Conservation (phyloP, 2,797 vertebrate species). For the Bucorvus abyssinicus region DNA sequence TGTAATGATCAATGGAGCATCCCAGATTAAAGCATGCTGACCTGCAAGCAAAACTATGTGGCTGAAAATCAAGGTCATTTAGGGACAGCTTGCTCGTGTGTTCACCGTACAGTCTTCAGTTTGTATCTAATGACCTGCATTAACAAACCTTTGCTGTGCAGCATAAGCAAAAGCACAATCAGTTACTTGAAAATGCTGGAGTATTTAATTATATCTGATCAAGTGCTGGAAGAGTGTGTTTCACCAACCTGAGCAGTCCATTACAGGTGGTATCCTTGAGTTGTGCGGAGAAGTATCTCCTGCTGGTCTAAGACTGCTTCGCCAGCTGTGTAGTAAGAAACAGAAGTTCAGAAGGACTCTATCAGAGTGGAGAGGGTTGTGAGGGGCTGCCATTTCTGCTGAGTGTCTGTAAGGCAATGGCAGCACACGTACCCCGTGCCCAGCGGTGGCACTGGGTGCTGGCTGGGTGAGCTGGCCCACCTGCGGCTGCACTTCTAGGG, state of each 20-base stretch:
- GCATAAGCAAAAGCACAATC: neutral
- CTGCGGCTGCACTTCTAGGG: neutral
- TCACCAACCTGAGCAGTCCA: neutral
- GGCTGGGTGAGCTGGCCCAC: neutral
- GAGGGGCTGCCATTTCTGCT: neutral
- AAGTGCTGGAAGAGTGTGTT: neutral
- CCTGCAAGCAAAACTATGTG: neutral
- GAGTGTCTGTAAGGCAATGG: neutral
- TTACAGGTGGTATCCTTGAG: neutral
- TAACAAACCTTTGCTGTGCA: neutral
- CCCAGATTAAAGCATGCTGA: neutral
- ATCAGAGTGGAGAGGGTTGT: neutral
- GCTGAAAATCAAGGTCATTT: neutral
- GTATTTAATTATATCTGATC: neutral
- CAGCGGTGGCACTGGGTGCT: neutral
- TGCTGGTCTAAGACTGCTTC: neutral
- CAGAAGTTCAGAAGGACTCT: neutral
- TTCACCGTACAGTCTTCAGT: neutral
- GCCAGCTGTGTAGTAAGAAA: neutral
- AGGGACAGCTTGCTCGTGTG: neutral
- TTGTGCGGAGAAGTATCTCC: neutral
- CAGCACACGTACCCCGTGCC: rapidly evolving
- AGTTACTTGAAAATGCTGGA: neutral
- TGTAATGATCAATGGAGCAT: neutral
- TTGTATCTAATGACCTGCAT: neutral